Base-by-base conservation (phyloP, 2,888 invertebrate genomes). In the Pseudolycoriella hygida region DNA sequence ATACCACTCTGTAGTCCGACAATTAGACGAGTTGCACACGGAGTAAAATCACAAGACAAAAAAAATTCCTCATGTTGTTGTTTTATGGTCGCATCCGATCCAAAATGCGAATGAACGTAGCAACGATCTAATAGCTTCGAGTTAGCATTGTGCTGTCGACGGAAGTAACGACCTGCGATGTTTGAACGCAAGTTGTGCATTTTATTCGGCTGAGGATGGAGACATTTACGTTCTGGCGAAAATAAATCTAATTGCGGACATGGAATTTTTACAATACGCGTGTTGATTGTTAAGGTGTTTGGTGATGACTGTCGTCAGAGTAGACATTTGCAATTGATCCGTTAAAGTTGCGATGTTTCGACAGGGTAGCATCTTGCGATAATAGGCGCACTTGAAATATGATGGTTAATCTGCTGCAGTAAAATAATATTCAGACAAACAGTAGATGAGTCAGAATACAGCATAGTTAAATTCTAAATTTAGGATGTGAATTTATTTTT, bases 251-350 rank as follows among this genome's bases (percentile, higher is more conserved):
- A n/a, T n/a, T n/a, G n/a, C n/a, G n/a, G n/a, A n/a, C n/a, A n/a
- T n/a, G n/a, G n/a, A n/a, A n/a, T n/a, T n/a, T n/a, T n/a, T n/a
- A n/a, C n/a, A 97, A 70, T 61, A 92, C 90, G 94, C 84, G 67
- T 98, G 98, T 64, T 98, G 97, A 67, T 93, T 92, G 54, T 92
- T 84, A 44, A 97, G 72, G 67, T 96, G 97, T 64, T 96, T 94
- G 0, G 89, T 92, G 50, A 97, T 88, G 57, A 98, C 94, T 39
- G 85, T 83, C 62, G 92, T 87, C 18, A 97, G 68, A 0, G 85
- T 82, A n/a, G n/a, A n/a, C n/a, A n/a, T n/a, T n/a, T n/a, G n/a
- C n/a, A n/a, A n/a, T n/a, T n/a, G n/a, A n/a, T n/a, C n/a, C n/a
- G n/a, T n/a, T n/a, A n/a, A n/a, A n/a, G n/a, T n/a, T n/a, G n/a